Conservation (phyloP, 2,888 invertebrate species). For the Lasioglossum leucozonium region DNA sequence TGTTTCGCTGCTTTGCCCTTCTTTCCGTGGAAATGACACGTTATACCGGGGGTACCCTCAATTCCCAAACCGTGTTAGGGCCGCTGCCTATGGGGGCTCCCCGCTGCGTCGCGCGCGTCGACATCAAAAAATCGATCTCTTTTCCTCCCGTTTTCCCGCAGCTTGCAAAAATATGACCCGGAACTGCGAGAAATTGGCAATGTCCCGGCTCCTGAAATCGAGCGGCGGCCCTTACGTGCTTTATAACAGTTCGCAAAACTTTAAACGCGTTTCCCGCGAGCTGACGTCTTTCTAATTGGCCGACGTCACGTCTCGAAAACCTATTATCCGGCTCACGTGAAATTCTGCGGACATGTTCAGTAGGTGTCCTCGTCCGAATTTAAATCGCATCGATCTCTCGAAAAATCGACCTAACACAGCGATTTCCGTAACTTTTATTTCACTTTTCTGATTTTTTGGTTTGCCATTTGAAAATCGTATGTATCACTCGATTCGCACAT, state of each 20-base stretch:
- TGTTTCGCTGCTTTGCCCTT: neutral
- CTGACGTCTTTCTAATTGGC: conserved; percentile 6
- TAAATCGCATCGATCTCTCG: neutral
- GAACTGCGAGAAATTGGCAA: neutral
- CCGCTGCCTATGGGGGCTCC: neutral
- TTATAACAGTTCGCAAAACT: conserved; percentile 1
- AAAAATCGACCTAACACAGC: neutral
- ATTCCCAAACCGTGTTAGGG: conserved; percentile 9
- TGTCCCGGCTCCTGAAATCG: neutral
- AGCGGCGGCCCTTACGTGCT: neutral
- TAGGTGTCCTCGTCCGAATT: neutral
- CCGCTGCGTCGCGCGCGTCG: neutral
- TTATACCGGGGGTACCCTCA: neutral
- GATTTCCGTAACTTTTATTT: neutral
- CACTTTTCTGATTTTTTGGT: neutral
- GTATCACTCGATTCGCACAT: too few relatives aligned
- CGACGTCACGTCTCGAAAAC: neutral
- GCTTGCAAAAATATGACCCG: neutral
- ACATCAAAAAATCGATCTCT: neutral
- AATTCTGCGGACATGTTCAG: neutral
- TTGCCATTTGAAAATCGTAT: too few relatives aligned
- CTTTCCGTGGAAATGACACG: neutral
- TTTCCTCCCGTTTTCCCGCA: neutral
- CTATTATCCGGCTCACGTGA: neutral
- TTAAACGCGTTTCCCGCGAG: neutral